phyloP scores from a whole-genome alignment of 2,113 vertebrate species.

The Bolborhynchus lineola region DNA sequence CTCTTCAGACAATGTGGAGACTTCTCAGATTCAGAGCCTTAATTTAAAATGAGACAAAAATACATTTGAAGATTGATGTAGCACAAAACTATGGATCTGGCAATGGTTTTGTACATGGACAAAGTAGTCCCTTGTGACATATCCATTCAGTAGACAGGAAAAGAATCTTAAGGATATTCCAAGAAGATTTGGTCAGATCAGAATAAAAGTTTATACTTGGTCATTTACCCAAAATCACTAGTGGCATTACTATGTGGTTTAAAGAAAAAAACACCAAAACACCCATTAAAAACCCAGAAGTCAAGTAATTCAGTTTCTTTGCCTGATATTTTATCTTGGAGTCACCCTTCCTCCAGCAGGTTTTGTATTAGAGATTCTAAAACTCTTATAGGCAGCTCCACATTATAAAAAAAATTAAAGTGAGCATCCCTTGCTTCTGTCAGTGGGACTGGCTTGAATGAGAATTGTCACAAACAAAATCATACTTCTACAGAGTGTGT shows the following conservation, averaged over 20 bases:
- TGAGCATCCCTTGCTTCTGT: neutral
- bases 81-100: neutral
- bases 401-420: neutral
- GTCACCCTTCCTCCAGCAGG: neutral
- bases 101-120: neutral
- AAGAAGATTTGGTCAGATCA: neutral
- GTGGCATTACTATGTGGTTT: neutral
- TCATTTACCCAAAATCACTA: neutral
- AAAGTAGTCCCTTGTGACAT: neutral
- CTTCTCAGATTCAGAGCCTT: neutral
- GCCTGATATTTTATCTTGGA: neutral
- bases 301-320: neutral
- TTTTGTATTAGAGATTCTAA: neutral
- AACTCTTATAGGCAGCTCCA: neutral
- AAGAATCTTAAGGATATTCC: neutral
- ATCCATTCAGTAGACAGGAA: neutral
- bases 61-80: neutral
- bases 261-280: neutral
- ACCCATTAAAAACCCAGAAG: neutral
- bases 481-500: neutral
- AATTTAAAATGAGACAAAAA: neutral
- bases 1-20: neutral
- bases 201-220: neutral
- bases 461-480: neutral
- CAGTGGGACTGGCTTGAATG: neutral